phyloP scores from a whole-genome alignment of 2,888 invertebrate genomes.

The Eristalis arbustorum region DNA sequence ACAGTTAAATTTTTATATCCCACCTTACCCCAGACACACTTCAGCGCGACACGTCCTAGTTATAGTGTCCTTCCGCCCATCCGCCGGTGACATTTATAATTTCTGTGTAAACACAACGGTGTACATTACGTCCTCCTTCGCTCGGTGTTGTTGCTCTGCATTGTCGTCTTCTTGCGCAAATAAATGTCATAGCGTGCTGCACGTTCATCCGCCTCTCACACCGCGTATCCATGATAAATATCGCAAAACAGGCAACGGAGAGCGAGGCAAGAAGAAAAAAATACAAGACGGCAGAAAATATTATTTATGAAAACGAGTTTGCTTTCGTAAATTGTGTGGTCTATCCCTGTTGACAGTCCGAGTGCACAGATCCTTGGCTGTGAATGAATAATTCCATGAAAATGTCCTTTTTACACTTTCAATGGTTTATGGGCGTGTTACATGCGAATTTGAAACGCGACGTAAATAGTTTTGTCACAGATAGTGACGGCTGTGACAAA shows the following conservation, averaged over 20 bases:
- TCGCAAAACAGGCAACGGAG: slow-evolving; percentile 10
- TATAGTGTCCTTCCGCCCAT: slow-evolving; percentile 1
- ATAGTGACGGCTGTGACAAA: not conserved
- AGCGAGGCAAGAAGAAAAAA: slow-evolving; percentile 3
- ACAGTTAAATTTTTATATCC: not conserved
- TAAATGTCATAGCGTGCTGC: slow-evolving; percentile 39
- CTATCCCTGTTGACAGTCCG: slow-evolving; percentile 58
- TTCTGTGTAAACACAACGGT: slow-evolving; percentile 30
- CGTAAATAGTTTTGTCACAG: slow-evolving; percentile 12
- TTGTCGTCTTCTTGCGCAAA: not conserved
- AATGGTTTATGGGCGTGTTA: slow-evolving; percentile 45
- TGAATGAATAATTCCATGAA: slow-evolving; percentile 59
- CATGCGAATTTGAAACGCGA: slow-evolving; percentile 36
- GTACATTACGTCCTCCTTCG: not conserved
- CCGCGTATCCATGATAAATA: slow-evolving; percentile 45
- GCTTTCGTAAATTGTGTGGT: slow-evolving; percentile 59
- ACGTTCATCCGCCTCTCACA: slow-evolving; percentile 12
- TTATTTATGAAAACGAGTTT: slow-evolving; percentile 40
- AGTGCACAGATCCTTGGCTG: slow-evolving; percentile 38
- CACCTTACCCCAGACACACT: not conserved
- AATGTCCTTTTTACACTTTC: slow-evolving; percentile 65
- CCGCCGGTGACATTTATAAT: slow-evolving; percentile 23
- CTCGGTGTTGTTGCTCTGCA: not conserved
- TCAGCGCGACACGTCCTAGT: not conserved
- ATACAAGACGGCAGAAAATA: not conserved